Conservation (phyloP, 2,888 invertebrate species). For the Chorisops tibialis region DNA sequence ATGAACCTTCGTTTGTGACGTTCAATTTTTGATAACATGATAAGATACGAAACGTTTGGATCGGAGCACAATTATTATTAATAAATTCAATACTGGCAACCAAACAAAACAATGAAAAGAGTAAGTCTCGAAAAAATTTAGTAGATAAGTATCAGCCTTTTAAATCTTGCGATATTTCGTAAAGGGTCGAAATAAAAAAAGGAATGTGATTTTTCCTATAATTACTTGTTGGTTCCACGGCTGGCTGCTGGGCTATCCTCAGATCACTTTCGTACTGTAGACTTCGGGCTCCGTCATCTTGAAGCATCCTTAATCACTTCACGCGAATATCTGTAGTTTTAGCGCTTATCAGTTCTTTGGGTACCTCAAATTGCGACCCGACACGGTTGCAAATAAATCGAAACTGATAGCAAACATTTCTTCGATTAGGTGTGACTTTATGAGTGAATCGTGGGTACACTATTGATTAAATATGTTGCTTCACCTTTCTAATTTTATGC, state of each 20-base stretch:
- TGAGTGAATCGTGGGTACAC: no score
- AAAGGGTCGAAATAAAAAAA: neutral
- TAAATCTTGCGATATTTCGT: no score
- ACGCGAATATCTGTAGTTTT: neutral
- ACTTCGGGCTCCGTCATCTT: constrained; percentile 47
- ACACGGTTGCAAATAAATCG: constrained; percentile 14
- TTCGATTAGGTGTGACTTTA: no score
- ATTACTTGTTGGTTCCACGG: constrained; percentile 40
- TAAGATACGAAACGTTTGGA: no score
- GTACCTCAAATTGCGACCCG: neutral
- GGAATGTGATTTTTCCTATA: neutral
- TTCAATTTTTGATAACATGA: no score
- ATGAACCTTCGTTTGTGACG: no score
- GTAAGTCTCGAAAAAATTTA: neutral
- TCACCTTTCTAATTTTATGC: no score
- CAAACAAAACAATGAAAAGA: neutral
- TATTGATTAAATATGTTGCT: no score
- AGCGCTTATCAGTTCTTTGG: neutral
- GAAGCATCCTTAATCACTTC: constrained; percentile 41
- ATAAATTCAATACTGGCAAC: no score
- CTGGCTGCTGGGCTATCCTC: constrained; percentile 45
- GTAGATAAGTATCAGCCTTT: no score
- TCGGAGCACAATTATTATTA: no score
- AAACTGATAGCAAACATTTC: constrained; percentile 6
- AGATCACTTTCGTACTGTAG: constrained; percentile 50